A percentile compares a stretch with the other conserved stretches of the same genome.
phyloP scores from a whole-genome alignment of 2,797 vertebrate genomes.

The Crocidura indochinensis region DNA sequence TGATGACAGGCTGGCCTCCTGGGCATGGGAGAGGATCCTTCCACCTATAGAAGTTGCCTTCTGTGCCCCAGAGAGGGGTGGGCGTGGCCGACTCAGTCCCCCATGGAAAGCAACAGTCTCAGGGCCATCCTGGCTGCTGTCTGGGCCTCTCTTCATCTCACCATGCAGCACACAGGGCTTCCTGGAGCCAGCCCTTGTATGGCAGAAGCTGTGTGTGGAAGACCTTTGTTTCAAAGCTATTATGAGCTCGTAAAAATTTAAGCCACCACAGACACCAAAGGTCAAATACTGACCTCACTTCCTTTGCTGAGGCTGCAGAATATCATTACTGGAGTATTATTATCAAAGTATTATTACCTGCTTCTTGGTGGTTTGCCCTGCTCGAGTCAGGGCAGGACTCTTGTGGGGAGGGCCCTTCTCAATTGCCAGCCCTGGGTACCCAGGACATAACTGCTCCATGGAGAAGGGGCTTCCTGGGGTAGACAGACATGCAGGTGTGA shows the following conservation, averaged over 20 bases:
- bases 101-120: too few species aligned
- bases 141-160: not conserved
- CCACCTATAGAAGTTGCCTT: conserved; percentile 58
- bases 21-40: conserved; percentile 38
- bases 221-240: not conserved
- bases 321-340: not conserved
- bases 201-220: not conserved
- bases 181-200: not conserved
- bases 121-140: not conserved
- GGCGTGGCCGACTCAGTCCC: too few species aligned
- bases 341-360: too few species aligned
- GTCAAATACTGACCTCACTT: not conserved
- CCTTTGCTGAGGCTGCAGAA: not conserved
- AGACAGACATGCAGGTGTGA: too few species aligned
- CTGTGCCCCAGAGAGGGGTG: conserved; percentile 22
- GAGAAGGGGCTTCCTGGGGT: too few species aligned
- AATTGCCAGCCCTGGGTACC: too few species aligned
- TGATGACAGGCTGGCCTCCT: conserved; percentile 79
- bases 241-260: conserved; percentile 34
- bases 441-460: too few species aligned
- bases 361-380: not conserved
- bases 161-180: not conserved
- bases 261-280: not conserved
- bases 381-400: not conserved
- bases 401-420: too few species aligned